Evolutionary conservation across 2,797 vertebrate genomes (phyloP).

Genomic region (Australoheros facetus): DNA sequence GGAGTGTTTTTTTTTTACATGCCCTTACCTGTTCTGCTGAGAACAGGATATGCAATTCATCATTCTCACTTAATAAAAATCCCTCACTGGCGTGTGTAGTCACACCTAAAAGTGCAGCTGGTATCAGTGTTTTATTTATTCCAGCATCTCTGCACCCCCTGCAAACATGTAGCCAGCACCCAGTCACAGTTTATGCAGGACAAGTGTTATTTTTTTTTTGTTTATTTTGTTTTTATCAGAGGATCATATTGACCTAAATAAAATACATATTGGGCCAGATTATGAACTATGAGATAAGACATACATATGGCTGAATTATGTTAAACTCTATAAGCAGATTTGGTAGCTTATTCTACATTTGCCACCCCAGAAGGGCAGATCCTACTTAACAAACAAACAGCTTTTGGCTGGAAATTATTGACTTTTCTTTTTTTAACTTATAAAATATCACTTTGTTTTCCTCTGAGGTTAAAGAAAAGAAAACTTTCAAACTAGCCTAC

Average conservation of each 20-base stretch:
- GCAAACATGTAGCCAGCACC: not conserved
- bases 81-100: not conserved
- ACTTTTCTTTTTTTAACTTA: not conserved
- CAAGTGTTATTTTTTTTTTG: not conserved
- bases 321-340: not conserved
- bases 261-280: not conserved
- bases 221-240: fast-evolving
- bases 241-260: not conserved
- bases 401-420: too few relatives aligned
- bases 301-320: not conserved
- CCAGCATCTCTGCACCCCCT: not conserved
- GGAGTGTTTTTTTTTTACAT: slow-evolving; percentile 7
- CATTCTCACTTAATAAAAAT: not conserved
- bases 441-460: not conserved
- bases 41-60: slow-evolving; percentile 20
- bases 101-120: slow-evolving; percentile 1
- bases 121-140: not conserved
- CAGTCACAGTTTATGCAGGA: not conserved
- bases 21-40: slow-evolving; percentile 30
- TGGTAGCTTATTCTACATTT: too few relatives aligned
- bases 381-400: too few relatives aligned
- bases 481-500: fast-evolving
- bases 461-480: not conserved
- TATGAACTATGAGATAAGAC: not conserved
- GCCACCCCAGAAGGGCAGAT: too few relatives aligned